Conservation (phyloP, 2,797 vertebrate species). For the Selene dorsalis region DNA sequence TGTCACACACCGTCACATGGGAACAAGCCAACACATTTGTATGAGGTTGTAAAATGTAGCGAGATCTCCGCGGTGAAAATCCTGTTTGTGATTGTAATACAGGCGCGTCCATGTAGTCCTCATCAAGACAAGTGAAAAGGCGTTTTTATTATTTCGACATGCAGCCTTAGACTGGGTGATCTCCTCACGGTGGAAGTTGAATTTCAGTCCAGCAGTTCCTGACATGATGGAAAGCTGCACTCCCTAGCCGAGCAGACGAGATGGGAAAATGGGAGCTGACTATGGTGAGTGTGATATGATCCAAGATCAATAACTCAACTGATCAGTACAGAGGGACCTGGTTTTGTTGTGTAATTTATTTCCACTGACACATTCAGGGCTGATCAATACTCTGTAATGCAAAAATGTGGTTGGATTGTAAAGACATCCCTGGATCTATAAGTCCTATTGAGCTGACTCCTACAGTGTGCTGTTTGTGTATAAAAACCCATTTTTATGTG, state of each 20-base stretch:
- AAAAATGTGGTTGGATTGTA: neutral
- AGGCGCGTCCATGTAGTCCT: constrained; percentile 46
- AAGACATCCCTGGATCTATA: neutral
- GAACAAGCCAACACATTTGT: neutral
- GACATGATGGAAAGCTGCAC: constrained; percentile 66
- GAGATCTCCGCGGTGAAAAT: neutral
- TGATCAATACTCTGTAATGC: neutral
- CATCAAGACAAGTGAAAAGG: neutral
- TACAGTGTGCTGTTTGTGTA: neutral
- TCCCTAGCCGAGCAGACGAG: constrained; percentile 55
- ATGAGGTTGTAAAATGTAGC: constrained; percentile 29
- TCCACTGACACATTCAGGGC: neutral
- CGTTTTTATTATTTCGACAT: constrained; percentile 21
- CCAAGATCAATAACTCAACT: fast-evolving
- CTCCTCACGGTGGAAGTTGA: constrained; percentile 22
- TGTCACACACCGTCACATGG: neutral
- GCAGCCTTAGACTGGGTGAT: constrained; percentile 23
- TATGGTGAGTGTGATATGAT: constrained; percentile 76
- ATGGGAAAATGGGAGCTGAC: constrained; percentile 89
- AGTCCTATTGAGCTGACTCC: neutral
- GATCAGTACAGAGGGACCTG: neutral
- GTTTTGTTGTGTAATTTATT: neutral
- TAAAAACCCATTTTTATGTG: too few relatives aligned
- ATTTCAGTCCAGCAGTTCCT: constrained; percentile 17
- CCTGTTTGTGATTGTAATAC: constrained; percentile 14